Evolutionary conservation across 2,113 vertebrate genomes (phyloP).

Genomic region (Theropithecus gelada): DNA sequence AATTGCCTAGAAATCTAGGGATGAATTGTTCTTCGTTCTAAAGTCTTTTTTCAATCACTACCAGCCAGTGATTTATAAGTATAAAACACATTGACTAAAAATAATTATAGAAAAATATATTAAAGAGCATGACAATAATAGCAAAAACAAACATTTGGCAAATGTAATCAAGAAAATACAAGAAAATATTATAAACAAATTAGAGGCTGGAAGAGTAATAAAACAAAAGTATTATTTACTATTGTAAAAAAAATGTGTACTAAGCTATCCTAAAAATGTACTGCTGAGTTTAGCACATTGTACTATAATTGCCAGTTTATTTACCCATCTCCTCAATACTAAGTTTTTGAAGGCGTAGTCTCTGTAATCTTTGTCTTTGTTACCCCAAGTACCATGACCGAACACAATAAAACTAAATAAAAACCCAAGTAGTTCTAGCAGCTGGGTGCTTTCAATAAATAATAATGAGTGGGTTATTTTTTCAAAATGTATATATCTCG

Average conservation of each 20-base stretch:
- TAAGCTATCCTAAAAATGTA: not conserved
- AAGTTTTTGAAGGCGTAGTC: not conserved
- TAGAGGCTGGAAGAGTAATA: not conserved
- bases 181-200: not conserved
- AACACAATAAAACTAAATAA: not conserved
- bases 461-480: not conserved
- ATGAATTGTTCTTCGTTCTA: not conserved
- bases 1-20: not conserved
- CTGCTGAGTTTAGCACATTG: not conserved
- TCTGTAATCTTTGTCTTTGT: not conserved
- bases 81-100: not conserved
- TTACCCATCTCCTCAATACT: not conserved
- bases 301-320: not conserved
- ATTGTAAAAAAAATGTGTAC: not conserved
- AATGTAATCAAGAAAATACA: slow-evolving; percentile 16
- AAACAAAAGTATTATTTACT: not conserved
- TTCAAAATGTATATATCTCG: not conserved
- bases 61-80: not conserved
- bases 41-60: not conserved
- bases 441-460: not conserved
- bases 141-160: not conserved
- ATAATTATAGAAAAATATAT: not conserved
- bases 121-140: not conserved
- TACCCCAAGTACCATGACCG: not conserved
- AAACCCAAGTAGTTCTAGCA: not conserved